Conservation (phyloP, 1,140 invertebrate genomes). For the Hypsibius dujardini region DNA sequence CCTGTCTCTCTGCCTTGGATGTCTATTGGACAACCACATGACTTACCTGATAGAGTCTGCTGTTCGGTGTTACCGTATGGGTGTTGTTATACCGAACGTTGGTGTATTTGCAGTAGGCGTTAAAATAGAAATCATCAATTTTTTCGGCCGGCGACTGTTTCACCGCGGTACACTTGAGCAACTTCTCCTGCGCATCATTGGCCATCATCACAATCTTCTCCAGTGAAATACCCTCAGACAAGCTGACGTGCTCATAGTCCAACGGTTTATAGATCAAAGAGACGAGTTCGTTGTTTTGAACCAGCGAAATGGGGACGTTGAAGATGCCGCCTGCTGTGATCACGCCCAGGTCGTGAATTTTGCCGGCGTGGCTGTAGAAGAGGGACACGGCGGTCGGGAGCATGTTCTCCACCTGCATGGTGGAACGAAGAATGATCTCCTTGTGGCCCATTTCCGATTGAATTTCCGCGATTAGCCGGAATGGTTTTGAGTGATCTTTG, state of each 20-base stretch:
- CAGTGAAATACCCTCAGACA: not conserved
- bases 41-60: not conserved
- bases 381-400: constrained; percentile 3
- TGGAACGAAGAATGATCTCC: not conserved
- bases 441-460: constrained; percentile 12
- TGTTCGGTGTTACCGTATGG: constrained; percentile 10
- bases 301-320: not conserved
- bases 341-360: not conserved
- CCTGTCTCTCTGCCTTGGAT: too few relatives aligned
- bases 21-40: too few relatives aligned
- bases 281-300: not conserved
- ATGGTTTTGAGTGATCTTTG: not conserved
- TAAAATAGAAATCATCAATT: constrained; percentile 6
- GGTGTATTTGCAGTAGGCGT: not conserved
- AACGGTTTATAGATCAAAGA: not conserved
- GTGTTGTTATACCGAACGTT: constrained; percentile 10
- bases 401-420: constrained; percentile 6
- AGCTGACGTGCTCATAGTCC: not conserved
- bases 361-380: not conserved
- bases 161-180: not conserved
- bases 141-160: not conserved
- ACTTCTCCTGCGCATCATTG: not conserved
- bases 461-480: not conserved
- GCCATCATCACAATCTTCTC: not conserved
- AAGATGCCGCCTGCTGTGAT: not conserved